A percentile compares a stretch with the other conserved stretches of the same genome.
phyloP scores from a whole-genome alignment of 2,113 vertebrate species.

The Neodontobutis hainanensis region DNA sequence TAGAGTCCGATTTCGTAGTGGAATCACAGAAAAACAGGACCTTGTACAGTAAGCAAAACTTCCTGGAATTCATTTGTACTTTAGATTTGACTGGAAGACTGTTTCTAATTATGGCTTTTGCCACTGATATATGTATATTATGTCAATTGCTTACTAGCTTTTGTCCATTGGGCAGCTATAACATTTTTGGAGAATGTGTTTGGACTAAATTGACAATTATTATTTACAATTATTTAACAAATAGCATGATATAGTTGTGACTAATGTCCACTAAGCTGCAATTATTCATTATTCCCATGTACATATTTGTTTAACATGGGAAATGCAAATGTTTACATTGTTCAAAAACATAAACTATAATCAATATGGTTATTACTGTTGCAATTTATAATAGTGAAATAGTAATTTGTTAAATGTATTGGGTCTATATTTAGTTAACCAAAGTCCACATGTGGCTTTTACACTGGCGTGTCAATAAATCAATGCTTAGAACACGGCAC shows the following conservation, averaged over 20 bases:
- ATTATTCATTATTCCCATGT: neutral
- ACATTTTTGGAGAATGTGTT: too few relatives aligned
- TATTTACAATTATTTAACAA: too few relatives aligned
- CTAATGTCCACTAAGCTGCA: neutral
- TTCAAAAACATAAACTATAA: neutral
- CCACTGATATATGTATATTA: neutral
- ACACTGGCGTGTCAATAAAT: conserved; percentile 45
- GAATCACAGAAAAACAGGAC: conserved; percentile 24
- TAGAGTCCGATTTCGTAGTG: conserved; percentile 23
- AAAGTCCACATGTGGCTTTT: conserved; percentile 43
- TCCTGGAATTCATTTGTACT: conserved; percentile 22
- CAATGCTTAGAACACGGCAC: conserved; percentile 36
- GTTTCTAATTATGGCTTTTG: neutral
- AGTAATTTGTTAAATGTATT: neutral
- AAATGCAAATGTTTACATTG: too few relatives aligned
- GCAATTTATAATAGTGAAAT: neutral
- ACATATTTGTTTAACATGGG: neutral
- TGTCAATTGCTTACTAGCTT: too few relatives aligned
- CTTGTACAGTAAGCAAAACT: conserved; percentile 18
- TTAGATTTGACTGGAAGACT: conserved; percentile 13
- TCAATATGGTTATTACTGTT: neutral
- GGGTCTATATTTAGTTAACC: conserved; percentile 2
- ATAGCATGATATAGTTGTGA: too few relatives aligned
- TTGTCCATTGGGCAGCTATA: too few relatives aligned
- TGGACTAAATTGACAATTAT: too few relatives aligned